Evolutionary conservation across 1,140 invertebrate genomes (phyloP), one percentile per base, ranked within the genome.

Genomic region (Halyomorpha halys): DNA sequence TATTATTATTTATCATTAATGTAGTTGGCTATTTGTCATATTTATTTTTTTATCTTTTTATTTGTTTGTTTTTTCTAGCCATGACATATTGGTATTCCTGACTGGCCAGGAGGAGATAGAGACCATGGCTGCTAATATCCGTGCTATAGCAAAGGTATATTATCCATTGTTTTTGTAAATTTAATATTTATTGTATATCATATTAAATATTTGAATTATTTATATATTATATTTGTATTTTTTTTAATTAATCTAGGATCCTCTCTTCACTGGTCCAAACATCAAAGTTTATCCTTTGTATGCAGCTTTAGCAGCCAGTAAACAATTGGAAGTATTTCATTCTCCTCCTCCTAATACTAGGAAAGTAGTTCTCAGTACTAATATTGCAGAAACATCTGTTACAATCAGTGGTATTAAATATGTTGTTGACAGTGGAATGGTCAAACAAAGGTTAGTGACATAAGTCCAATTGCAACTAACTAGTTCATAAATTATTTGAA

Each of bases 101-200:
- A 98, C 96, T 66, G 97, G 97, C 4, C 94, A 98, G 79, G 96
- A 99, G 75, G 97, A 99, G 82, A 98, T 99, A 69, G 94, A 98
- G 78, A 81, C 86, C 3, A 83, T 92, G 64, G 87, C 84, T 45
- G 77, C 81, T 64, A 86, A 84, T 71, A 88, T 94, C 2, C 80
- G 83, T 69, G 81, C 87, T 70, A 81, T 92, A 63, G 81, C 82
- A 6, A 89, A 86, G 74, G 84, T 82, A 73, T 47, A n/a, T 56
- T 25, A 25, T 23, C 6, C 23, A n/a, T 49, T 49, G 1, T 49
- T 49, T 39, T 39, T 4, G n/a, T 13, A 13, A 49, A 49, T 18
- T 21, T 49, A 49, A 49, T 49, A 49, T 6, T 18, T 49, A 39
- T 11, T 11, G 1, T 39, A 39, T 13, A 39, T 39, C 11, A 11